phyloP scores from a whole-genome alignment of 2,113 vertebrate genomes.

The Hydropotes inermis region DNA sequence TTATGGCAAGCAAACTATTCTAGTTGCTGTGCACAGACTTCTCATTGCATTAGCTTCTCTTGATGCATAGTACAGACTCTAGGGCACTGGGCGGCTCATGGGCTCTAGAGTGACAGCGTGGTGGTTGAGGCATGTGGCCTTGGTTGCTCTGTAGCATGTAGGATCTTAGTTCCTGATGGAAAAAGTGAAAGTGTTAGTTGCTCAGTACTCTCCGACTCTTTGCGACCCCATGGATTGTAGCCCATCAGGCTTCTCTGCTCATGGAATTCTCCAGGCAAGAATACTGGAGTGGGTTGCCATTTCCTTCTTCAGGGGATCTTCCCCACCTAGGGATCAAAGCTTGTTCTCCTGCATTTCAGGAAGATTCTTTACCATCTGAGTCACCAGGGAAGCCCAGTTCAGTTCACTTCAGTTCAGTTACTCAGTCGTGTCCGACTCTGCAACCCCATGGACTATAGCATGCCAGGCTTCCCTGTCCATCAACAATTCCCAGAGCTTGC shows the following conservation, averaged over 20 bases:
- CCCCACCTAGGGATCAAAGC: not conserved
- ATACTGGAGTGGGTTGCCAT: not conserved
- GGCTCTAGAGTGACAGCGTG: not conserved
- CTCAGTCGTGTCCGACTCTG: no score
- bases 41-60: not conserved
- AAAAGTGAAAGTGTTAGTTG: not conserved
- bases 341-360: not conserved
- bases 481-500: no score
- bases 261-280: not conserved
- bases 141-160: not conserved
- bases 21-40: not conserved
- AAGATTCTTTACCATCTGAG: not conserved
- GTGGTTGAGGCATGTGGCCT: not conserved
- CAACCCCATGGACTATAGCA: no score
- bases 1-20: not conserved
- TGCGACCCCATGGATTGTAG: not conserved
- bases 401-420: not conserved
- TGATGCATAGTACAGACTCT: not conserved
- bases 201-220: fast-evolving
- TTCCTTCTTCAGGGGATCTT: not conserved
- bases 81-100: not conserved
- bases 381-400: not conserved
- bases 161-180: not conserved
- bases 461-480: no score
- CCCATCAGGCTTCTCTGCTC: fast-evolving